phyloP scores from a whole-genome alignment of 2,888 invertebrate species.

The Drosophila mimica region DNA sequence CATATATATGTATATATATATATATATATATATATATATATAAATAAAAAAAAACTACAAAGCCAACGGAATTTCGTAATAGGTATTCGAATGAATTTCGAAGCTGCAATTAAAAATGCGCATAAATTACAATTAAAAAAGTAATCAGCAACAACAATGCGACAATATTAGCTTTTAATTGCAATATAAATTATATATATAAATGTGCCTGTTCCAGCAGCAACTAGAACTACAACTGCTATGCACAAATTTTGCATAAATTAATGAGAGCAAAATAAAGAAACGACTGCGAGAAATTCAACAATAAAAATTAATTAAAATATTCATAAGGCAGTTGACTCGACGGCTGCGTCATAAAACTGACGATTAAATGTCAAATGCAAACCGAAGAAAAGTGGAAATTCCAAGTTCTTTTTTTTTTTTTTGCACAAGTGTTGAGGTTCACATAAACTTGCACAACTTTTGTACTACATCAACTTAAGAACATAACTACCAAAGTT shows the following conservation, averaged over 20 bases:
- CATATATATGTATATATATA: not conserved
- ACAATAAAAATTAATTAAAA: slow-evolving; percentile 77
- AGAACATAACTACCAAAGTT: slow-evolving; percentile 2
- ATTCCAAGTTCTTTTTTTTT: slow-evolving; percentile 4
- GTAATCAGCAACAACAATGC: slow-evolving; percentile 5
- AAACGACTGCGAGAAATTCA: slow-evolving; percentile 5
- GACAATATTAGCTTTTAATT: slow-evolving; percentile 76
- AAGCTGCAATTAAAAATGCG: slow-evolving; percentile 68
- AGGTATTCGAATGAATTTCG: slow-evolving; percentile 10
- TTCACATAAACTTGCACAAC: slow-evolving; percentile 9
- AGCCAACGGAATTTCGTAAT: slow-evolving; percentile 40
- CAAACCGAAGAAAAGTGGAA: slow-evolving; percentile 12
- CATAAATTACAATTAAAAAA: slow-evolving; percentile 66
- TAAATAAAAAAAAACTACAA: slow-evolving; percentile 25
- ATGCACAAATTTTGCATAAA: slow-evolving; percentile 68
- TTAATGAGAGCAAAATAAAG: slow-evolving; percentile 27
- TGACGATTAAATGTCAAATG: slow-evolving; percentile 69
- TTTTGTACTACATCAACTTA: not conserved
- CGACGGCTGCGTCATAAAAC: slow-evolving; percentile 36
- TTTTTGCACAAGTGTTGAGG: not conserved
- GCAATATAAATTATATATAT: slow-evolving; percentile 76
- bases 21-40: not conserved
- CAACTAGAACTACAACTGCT: slow-evolving; percentile 18
- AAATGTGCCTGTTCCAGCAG: slow-evolving; percentile 49
- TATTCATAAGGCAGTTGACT: slow-evolving; percentile 63